Conservation (phyloP, 2,113 vertebrate species). For the Aleadryas rufinucha region DNA sequence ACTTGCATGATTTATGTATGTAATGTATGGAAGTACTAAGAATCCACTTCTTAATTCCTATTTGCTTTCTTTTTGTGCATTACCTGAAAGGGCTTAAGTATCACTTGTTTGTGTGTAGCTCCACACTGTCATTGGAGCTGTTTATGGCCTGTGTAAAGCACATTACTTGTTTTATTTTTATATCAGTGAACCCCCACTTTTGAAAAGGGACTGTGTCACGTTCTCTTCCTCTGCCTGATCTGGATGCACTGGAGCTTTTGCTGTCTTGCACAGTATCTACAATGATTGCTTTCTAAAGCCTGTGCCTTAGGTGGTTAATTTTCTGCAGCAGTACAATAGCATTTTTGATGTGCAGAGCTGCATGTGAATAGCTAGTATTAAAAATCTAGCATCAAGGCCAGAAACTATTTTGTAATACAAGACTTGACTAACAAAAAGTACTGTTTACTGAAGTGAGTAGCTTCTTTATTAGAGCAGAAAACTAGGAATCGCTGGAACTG, state of each 20-base stretch:
- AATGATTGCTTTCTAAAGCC: background rate
- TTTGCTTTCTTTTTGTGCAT: background rate
- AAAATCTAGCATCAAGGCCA: background rate
- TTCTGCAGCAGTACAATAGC: background rate
- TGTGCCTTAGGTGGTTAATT: conserved; percentile 13
- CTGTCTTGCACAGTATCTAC: background rate
- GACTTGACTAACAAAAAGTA: background rate
- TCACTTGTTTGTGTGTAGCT: background rate
- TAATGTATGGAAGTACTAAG: background rate
- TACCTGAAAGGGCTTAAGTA: background rate
- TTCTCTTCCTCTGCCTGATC: background rate
- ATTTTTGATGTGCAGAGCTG: background rate
- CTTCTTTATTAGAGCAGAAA: conserved; percentile 7
- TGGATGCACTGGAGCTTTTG: background rate
- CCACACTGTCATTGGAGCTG: background rate
- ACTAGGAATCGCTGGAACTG: background rate
- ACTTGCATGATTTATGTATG: background rate
- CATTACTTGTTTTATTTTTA: background rate
- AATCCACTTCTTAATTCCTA: background rate
- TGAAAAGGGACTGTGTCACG: background rate
- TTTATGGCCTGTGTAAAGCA: background rate
- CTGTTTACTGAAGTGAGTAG: background rate
- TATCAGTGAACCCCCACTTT: background rate
- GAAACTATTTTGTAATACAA: background rate
- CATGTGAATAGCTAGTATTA: background rate